Percentiles rank a stretch among this genome's conserved stretches.
Conservation (phyloP, 1,140 invertebrate genomes). For the Piezodorus guildinii region DNA sequence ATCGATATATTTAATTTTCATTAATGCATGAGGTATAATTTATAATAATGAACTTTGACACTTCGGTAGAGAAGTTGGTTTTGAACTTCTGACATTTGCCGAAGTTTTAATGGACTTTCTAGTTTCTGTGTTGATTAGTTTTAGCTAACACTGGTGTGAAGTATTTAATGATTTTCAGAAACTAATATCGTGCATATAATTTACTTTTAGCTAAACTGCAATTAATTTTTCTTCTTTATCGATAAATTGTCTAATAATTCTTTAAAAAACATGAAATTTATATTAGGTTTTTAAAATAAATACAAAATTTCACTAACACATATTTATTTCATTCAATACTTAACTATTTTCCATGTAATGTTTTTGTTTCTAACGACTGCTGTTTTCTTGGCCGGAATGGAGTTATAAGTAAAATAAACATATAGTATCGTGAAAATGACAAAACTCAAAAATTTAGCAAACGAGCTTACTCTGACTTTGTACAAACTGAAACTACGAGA, state of each 20-base stretch:
- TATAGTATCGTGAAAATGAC: conserved; percentile 24
- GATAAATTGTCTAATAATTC: background rate
- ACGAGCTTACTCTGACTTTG: conserved; percentile 11
- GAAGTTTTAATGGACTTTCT: no score
- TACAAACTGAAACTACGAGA: no score
- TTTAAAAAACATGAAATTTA: background rate
- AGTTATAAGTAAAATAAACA: conserved; percentile 24
- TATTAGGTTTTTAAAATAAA: background rate
- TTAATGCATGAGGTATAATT: no score
- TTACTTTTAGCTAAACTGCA: no score
- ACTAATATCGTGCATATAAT: no score
- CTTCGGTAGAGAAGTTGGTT: no score
- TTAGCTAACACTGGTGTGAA: no score
- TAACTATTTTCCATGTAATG: conserved; percentile 20
- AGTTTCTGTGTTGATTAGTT: no score
- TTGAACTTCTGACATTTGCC: no score
- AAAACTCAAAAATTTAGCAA: conserved; percentile 25
- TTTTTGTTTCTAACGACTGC: conserved; percentile 12
- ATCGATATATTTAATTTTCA: no score
- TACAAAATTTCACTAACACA: background rate
- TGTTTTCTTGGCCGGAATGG: conserved; percentile 16
- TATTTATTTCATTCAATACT: conserved; percentile 2
- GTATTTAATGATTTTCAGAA: no score
- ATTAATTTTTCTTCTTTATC: background rate
- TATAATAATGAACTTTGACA: no score